phyloP scores from a whole-genome alignment of 2,888 invertebrate genomes.

The Dendrolimus pini region DNA sequence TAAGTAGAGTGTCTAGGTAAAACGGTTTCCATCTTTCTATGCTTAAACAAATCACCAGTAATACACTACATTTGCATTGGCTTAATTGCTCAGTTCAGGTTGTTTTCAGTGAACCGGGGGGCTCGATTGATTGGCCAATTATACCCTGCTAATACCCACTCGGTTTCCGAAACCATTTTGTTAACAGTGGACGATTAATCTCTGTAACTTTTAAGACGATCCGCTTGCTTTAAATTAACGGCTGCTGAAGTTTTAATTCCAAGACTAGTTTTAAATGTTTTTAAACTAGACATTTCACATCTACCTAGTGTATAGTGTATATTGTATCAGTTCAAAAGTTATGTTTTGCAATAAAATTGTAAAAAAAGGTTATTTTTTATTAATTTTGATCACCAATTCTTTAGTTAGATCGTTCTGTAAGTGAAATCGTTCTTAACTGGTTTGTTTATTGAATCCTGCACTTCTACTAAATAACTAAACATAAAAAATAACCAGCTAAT shows the following conservation, averaged over 20 bases:
- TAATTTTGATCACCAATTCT: too few species aligned
- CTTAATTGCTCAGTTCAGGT: slow-evolving; percentile 45
- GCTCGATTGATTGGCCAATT: slow-evolving; percentile 63
- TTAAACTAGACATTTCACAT: too few species aligned
- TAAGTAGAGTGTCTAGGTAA: too few species aligned
- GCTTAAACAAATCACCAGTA: slow-evolving; percentile 21
- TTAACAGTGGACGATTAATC: slow-evolving; percentile 20
- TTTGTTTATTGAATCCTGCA: too few species aligned
- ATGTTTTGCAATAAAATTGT: too few species aligned
- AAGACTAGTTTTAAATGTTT: neutral
- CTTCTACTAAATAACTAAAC: too few species aligned
- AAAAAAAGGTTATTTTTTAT: too few species aligned
- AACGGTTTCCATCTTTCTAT: neutral
- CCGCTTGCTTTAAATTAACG: neutral
- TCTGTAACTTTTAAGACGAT: slow-evolving; percentile 12
- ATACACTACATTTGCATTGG: slow-evolving; percentile 27
- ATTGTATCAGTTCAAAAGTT: too few species aligned
- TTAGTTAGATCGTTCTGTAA: too few species aligned
- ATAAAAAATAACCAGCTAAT: too few species aligned
- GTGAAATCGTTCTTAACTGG: too few species aligned
- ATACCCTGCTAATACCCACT: slow-evolving; percentile 37
- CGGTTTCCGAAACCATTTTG: slow-evolving; percentile 22
- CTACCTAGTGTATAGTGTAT: too few species aligned
- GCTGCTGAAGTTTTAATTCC: neutral
- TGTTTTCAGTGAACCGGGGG: slow-evolving; percentile 36